These are phyloP conservation scores for Bursaphelenchus okinawaensis DNA, from an alignment of 2,888 invertebrate genomes.

Conservation along the genomic window DNA sequence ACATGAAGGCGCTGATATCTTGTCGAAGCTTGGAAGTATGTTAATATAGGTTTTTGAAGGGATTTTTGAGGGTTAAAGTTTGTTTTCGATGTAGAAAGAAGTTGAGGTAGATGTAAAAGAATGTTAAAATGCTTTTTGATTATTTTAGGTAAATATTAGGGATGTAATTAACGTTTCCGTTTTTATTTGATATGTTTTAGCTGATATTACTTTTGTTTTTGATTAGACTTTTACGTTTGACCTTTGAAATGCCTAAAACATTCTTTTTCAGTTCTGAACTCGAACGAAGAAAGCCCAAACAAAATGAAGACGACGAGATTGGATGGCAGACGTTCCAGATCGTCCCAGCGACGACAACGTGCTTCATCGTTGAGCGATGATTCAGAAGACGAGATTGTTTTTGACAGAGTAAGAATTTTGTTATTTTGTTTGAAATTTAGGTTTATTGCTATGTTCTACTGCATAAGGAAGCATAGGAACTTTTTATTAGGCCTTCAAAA, in stretches of 20 bases:
- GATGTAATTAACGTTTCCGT: too few relatives aligned
- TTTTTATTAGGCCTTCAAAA: not conserved
- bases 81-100: too few relatives aligned
- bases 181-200: too few relatives aligned
- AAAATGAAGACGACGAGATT: slow-evolving; percentile 10
- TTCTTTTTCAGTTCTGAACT: slow-evolving; percentile 39
- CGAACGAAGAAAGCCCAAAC: slow-evolving; percentile 36
- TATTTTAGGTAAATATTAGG: too few relatives aligned
- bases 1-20: slow-evolving; percentile 40
- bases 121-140: too few relatives aligned
- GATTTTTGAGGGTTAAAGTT: too few relatives aligned
- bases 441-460: not conserved
- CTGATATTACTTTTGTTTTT: too few relatives aligned
- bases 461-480: too few relatives aligned
- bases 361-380: slow-evolving; percentile 7
- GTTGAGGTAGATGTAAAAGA: too few relatives aligned
- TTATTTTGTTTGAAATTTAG: not conserved
- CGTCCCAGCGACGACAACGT: not conserved
- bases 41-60: too few relatives aligned
- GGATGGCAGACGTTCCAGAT: not conserved
- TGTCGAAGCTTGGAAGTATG: slow-evolving; percentile 43
- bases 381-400: slow-evolving; percentile 11
- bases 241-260: too few relatives aligned
- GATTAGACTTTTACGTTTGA: too few relatives aligned
- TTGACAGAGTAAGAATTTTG: slow-evolving; percentile 2